Evolutionary conservation across 2,113 vertebrate genomes (phyloP).

Genomic region (Pavo muticus): DNA sequence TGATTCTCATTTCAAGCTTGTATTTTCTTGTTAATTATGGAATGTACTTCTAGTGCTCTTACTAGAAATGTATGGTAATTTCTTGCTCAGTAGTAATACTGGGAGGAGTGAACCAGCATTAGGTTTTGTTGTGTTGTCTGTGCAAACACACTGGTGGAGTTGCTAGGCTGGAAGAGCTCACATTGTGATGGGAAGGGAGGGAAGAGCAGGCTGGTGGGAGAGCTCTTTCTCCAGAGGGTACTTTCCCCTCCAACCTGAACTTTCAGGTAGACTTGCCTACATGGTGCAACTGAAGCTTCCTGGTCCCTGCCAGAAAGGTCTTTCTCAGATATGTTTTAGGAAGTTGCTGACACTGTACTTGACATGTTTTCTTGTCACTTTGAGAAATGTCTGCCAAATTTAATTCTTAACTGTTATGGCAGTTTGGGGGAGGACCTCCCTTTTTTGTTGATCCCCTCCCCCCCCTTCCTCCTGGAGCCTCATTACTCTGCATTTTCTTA

Average conservation of each 20-base stretch:
- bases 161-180: neutral
- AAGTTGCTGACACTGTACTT: fast-evolving
- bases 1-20: neutral
- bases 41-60: neutral
- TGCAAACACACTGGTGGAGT: neutral
- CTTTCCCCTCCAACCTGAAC: neutral
- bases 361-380: neutral
- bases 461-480: neutral
- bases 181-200: neutral
- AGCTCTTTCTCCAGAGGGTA: neutral
- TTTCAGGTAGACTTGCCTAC: neutral
- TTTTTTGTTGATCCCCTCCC: no score
- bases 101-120: neutral
- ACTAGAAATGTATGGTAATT: no score
- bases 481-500: neutral
- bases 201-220: neutral
- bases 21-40: neutral
- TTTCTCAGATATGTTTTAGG: neutral
- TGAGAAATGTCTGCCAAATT: neutral
- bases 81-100: neutral
- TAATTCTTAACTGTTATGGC: neutral
- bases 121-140: neutral
- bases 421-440: neutral
- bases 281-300: neutral
- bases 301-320: neutral